Evolutionary conservation across 1,140 invertebrate genomes (phyloP).

Genomic region (Oncopodura yosiiana): DNA sequence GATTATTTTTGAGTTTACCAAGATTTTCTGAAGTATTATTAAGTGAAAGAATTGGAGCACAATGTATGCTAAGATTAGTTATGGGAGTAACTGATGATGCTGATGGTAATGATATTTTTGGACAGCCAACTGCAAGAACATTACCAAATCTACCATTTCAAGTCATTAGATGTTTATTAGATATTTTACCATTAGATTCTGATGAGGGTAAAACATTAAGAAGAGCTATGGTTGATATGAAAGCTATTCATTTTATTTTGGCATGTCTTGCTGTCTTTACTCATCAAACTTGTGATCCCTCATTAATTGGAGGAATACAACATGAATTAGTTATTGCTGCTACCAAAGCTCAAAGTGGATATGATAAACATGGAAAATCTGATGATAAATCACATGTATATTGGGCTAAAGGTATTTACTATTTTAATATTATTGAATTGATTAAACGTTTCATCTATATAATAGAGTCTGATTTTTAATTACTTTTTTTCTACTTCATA

Average conservation of each 20-base stretch:
- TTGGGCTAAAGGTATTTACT: slow-evolving; percentile 94
- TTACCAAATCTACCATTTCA: slow-evolving; percentile 80
- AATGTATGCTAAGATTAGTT: slow-evolving; percentile 71
- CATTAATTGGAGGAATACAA: slow-evolving; percentile 41
- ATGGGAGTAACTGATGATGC: slow-evolving; percentile 83
- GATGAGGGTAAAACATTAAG: slow-evolving; percentile 68
- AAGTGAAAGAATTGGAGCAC: slow-evolving; percentile 68
- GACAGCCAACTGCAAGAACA: slow-evolving; percentile 59
- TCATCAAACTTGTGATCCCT: slow-evolving; percentile 53
- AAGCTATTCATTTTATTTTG: slow-evolving; percentile 70
- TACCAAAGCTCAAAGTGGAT: slow-evolving; percentile 34
- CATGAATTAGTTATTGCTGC: slow-evolving; percentile 40
- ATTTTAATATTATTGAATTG: slow-evolving; percentile 14
- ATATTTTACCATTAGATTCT: slow-evolving; percentile 64
- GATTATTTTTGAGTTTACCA: slow-evolving; percentile 72
- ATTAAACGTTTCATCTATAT: background rate
- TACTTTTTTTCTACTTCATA: slow-evolving; percentile 31
- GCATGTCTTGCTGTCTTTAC: slow-evolving; percentile 81
- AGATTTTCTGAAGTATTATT: slow-evolving; percentile 80
- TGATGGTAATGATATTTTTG: slow-evolving; percentile 72
- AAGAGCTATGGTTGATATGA: slow-evolving; percentile 68
- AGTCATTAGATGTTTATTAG: slow-evolving; percentile 67
- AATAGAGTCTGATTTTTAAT: background rate
- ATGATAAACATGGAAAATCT: slow-evolving; percentile 35
- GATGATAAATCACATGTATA: slow-evolving; percentile 77